Base-by-base conservation (phyloP, 2,113 vertebrate genomes). In the Stegastes partitus region DNA sequence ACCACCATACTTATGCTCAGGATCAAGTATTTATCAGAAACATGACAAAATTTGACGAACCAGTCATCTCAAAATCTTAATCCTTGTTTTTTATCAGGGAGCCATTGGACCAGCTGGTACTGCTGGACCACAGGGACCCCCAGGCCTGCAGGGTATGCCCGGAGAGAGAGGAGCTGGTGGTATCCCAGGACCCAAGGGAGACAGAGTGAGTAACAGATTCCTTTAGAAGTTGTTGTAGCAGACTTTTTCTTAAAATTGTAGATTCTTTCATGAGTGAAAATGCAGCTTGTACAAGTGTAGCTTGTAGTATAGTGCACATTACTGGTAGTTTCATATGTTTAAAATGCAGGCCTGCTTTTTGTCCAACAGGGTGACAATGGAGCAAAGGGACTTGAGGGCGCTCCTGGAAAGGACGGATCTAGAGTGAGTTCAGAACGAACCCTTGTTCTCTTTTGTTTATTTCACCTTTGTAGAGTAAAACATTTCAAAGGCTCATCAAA, bases 101-200 rank as follows among this genome's bases (percentile, higher is more conserved):
- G 96, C 96, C 3, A 94, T 96, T 19, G 98, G 97, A 37, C 96
- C 97, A 0, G 83, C 89, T 3, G 98, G 98, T 10, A 87, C 94
- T 72, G 49, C 79, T 11, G 98, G 98, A 6, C 83, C 95, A 62
- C 98, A 97, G 85, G 98, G 98, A 2, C 96, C 97, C 55, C 96
- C 97, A 0, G 98, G 98, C 47, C 95, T 99, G 28, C 98, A 99
- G 90, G 98, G 98, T 28, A 99, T 99, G 98, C 98, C 98, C 0
- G 98, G 98, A 0, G 98, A 99, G 92, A 96, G 98, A 83, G 98
- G 98, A 94, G 77, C 95, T 1, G 94, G 95, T 9, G 98, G 98
- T 2, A 99, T 99, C 2, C 64, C 96, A 0, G 98, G 98, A 42
- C 87, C 98, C 79, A 99, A 99, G 88, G 98, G 98, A 77, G 98